Base-by-base conservation (phyloP, 2,113 vertebrate species). In the Vidua chalybeata region DNA sequence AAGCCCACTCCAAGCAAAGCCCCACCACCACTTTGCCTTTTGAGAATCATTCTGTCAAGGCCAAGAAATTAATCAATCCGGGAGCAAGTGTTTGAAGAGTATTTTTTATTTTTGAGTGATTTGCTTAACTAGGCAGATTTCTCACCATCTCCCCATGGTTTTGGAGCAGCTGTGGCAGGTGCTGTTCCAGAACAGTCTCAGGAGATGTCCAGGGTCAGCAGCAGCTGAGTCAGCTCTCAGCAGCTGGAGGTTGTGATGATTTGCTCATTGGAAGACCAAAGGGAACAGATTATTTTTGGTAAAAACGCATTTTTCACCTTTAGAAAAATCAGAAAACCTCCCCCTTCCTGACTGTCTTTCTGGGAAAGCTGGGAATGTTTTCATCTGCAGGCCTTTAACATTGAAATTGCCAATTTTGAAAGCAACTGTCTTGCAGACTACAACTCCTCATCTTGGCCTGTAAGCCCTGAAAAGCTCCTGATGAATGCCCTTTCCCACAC, bases 401-500 rank as follows among this genome's bases (percentile, higher is more conserved):
- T 41, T 26, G 39, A 48, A 87, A 82, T 55, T 56, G 12, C 18
- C 49, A 10, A 3, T 33, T 90, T 52, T 16, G 76, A 78, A 86
- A 91, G 49, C 7, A 86, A 61, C 28, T 63, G 46, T 58, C 62
- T 62, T 51, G 43, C 81, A 87, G 67, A 19, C 41, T 30, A 5
- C 77, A 86, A 83, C 84, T 95, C 81, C 72, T 92, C 2, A 0
- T 24, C 79, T 81, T 80, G 89, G 89, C 63, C 92, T 66, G 5
- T 54, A 81, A 78, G 69, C 45, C 62, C 69, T 41, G 59, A 22
- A 97, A 95, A 93, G 74, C 89, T 89, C 72, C 84, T 85, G 37
- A 85, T 87, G 78, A 94, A 76, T 69, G 66, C 63, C 95, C 75
- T 90, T 96, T 87, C 92, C 95, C 84, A 93, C 75, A 76, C 30